Evolutionary conservation across 1,140 invertebrate species (phyloP).

Genomic region (Cotesia chilonis): DNA sequence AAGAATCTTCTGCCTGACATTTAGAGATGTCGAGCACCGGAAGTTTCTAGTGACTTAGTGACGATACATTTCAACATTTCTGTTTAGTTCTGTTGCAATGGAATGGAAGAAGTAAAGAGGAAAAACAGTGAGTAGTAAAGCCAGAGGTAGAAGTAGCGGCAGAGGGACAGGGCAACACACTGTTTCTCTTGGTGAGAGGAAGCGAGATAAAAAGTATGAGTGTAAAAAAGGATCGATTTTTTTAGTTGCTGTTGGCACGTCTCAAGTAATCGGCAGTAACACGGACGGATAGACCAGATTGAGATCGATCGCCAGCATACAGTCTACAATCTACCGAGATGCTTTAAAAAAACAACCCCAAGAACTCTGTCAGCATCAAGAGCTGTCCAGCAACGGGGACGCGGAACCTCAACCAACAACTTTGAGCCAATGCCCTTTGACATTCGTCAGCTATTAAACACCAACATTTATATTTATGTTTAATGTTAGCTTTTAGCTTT

Average conservation of each 20-base stretch:
- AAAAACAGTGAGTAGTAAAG: neutral
- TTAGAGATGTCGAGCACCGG: slow-evolving; percentile 20
- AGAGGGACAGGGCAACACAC: neutral
- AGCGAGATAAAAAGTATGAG: neutral
- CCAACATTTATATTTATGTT: slow-evolving; percentile 2
- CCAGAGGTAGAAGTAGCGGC: no score
- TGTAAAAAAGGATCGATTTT: slow-evolving; percentile 6
- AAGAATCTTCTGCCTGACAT: slow-evolving; percentile 20
- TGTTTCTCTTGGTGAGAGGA: neutral
- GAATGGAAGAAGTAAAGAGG: neutral
- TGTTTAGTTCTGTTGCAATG: neutral
- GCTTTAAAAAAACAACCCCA: slow-evolving; percentile 20
- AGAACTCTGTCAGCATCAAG: neutral
- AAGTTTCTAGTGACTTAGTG: slow-evolving; percentile 30
- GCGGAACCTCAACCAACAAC: neutral
- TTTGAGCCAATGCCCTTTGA: slow-evolving; percentile 3
- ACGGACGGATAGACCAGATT: slow-evolving; percentile 20
- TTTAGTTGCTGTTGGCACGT: slow-evolving; percentile 24
- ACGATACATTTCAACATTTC: slow-evolving; percentile 21
- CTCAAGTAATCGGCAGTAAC: slow-evolving; percentile 30
- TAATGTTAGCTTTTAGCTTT: neutral
- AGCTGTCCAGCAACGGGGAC: no score
- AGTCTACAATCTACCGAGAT: neutral
- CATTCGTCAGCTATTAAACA: slow-evolving; percentile 5
- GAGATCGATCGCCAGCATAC: slow-evolving; percentile 22